Evolutionary conservation across 2,888 invertebrate genomes (phyloP), one percentile per base, ranked within the genome.

Genomic region (Hedychridium roseum): DNA sequence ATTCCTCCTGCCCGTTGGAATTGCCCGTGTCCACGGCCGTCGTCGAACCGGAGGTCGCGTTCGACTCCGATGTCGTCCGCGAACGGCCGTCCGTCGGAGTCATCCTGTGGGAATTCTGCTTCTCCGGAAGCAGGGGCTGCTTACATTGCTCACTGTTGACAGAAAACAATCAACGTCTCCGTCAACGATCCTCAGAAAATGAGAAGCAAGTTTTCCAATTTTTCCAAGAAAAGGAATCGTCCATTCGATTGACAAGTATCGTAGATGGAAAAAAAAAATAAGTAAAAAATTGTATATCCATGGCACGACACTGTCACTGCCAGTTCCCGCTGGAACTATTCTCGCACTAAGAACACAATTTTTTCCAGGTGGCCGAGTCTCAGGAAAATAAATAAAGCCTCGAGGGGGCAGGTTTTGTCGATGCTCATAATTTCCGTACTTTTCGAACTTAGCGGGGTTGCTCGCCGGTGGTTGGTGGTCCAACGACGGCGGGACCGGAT

Each of bases 121-220:
- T 63, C 16, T 62, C 58, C 44, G 42, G 45, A 43, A 76, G 70
- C 65, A 74, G 43, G 47, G 73, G 64, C 57, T 77, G 76, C 63
- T 74, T 78, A 68, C 76, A 78, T 74, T 68, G 76, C 64, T 74
- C 76, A 73, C 78, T 78, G 66, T 12, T 15, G 27, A 49, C 41
- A 52, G 36, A 47, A 43, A 36, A 18, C n/a, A n/a, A n/a, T n/a
- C n/a, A n/a, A n/a, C n/a, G n/a, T n/a, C n/a, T n/a, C n/a, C n/a
- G n/a, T n/a, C n/a, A n/a, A n/a, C n/a, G n/a, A n/a, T n/a, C n/a
- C n/a, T n/a, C n/a, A n/a, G n/a, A n/a, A n/a, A n/a, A n/a, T n/a
- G n/a, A n/a, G n/a, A n/a, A n/a, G n/a, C n/a, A n/a, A n/a, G n/a
- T n/a, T n/a, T n/a, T n/a, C n/a, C n/a, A n/a, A n/a, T n/a, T n/a